Evolutionary conservation across 2,888 invertebrate genomes (phyloP).

Genomic region (Horisme vitalbata): DNA sequence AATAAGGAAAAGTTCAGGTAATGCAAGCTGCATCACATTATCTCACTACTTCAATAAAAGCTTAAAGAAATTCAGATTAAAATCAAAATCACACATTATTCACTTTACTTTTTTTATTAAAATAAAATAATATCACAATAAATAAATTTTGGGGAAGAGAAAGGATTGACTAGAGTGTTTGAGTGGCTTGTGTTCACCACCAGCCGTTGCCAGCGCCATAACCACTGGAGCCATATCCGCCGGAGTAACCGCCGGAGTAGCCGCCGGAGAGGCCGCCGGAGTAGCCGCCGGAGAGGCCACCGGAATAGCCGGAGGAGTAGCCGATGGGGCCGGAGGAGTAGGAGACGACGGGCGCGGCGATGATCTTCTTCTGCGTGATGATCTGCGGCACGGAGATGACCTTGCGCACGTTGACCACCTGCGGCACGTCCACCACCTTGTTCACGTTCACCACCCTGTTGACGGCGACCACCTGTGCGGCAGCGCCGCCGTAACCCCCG

Average conservation of each 20-base stretch:
- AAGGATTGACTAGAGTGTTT: conserved; percentile 23
- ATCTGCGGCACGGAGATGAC: conserved; percentile 56
- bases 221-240: conserved; percentile 17
- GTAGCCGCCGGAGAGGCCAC: conserved; percentile 21
- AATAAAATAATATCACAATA: conserved; percentile 5
- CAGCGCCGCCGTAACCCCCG: conserved; percentile 23
- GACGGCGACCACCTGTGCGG: conserved; percentile 37
- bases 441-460: conserved; percentile 51
- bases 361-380: conserved; percentile 52
- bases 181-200: conserved; percentile 28
- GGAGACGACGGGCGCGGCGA: conserved; percentile 35
- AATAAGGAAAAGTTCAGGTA: no score
- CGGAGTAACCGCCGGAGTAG: conserved; percentile 19
- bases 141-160: conserved; percentile 11
- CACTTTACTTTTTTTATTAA: not conserved
- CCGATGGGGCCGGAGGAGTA: conserved; percentile 22
- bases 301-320: conserved; percentile 12
- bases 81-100: no score
- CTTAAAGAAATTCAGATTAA: no score
- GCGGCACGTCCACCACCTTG: conserved; percentile 48
- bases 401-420: conserved; percentile 49
- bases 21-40: no score
- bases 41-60: no score
- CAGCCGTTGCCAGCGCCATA: conserved; percentile 28
- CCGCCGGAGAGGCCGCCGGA: conserved; percentile 18